Evolutionary conservation across 2,113 vertebrate genomes (phyloP).

Genomic region (Podarcis cretensis): DNA sequence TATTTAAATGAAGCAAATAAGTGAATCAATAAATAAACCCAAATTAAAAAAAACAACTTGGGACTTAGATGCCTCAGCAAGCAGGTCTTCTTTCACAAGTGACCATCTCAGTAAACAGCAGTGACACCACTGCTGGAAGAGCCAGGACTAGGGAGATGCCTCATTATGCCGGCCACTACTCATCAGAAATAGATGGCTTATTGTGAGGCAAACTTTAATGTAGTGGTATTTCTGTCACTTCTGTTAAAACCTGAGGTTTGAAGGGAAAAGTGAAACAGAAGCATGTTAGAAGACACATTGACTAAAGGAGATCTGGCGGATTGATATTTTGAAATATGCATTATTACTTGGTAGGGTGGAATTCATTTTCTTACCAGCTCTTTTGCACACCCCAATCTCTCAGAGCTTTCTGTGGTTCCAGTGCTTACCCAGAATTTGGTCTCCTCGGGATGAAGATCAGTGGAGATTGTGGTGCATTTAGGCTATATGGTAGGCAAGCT

Average conservation of each 20-base stretch:
- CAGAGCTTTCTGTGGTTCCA: no score
- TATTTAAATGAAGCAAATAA: no score
- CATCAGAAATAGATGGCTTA: constrained; percentile 2
- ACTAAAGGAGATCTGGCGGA: constrained; percentile 13
- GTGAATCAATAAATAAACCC: no score
- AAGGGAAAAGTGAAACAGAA: constrained; percentile 17
- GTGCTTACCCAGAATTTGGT: no score
- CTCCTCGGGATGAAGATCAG: no score
- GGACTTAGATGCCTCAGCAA: background rate
- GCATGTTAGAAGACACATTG: constrained; percentile 25
- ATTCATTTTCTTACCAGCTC: constrained; percentile 55
- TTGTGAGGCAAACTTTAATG: constrained; percentile 35
- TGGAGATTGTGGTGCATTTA: no score
- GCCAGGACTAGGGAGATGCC: no score
- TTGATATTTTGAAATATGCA: constrained; percentile 30
- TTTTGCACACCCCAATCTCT: background rate
- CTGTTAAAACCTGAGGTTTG: constrained; percentile 7
- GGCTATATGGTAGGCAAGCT: no score
- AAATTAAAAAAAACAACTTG: background rate
- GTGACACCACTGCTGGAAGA: no score
- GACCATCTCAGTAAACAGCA: constrained; percentile 1
- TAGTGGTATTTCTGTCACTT: constrained; percentile 26
- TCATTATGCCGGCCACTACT: no score
- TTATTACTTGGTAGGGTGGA: constrained; percentile 39
- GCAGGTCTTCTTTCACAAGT: background rate